Percentiles rank a stretch among this genome's conserved stretches.
Evolutionary conservation across 2,888 invertebrate species (phyloP).

Genomic region (Aphodius granarius): DNA sequence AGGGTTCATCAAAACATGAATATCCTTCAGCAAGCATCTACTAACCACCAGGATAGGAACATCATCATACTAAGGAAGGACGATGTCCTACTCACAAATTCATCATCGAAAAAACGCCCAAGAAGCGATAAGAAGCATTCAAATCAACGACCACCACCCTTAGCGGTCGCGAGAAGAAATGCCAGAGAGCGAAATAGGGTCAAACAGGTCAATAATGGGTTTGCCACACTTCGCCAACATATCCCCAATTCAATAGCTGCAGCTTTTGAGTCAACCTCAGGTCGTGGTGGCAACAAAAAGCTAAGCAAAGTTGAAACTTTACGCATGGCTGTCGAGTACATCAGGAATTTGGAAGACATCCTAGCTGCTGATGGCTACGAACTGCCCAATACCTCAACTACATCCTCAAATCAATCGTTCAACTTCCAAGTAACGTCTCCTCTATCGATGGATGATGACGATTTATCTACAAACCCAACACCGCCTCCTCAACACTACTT

Average conservation of each 20-base stretch:
- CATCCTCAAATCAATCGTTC: constrained; percentile 49
- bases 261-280: constrained; percentile 65
- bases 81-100: constrained; percentile 46
- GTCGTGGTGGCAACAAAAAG: constrained; percentile 73
- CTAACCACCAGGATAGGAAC: constrained; percentile 60
- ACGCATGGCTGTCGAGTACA: constrained; percentile 89
- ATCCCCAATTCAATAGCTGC: constrained; percentile 82
- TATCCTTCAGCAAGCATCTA: constrained; percentile 64
- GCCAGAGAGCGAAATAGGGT: constrained; percentile 92
- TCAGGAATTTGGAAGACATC: constrained; percentile 76
- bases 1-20: constrained; percentile 63
- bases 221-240: constrained; percentile 83
- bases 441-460: constrained; percentile 58
- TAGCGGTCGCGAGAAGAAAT: constrained; percentile 85
- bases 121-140: constrained; percentile 33
- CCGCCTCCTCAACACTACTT: constrained; percentile 61
- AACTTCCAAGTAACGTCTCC: constrained; percentile 50
- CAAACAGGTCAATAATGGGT: constrained; percentile 90
- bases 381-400: constrained; percentile 52
- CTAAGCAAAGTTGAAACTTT: constrained; percentile 87
- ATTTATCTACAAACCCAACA: constrained; percentile 51
- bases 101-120: constrained; percentile 42
- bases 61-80: constrained; percentile 31
- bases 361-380: constrained; percentile 62
- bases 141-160: constrained; percentile 63